These are phyloP conservation scores for Axea sp. DNA, from an alignment of 2,888 invertebrate genomes.

Conservation along the genomic window DNA sequence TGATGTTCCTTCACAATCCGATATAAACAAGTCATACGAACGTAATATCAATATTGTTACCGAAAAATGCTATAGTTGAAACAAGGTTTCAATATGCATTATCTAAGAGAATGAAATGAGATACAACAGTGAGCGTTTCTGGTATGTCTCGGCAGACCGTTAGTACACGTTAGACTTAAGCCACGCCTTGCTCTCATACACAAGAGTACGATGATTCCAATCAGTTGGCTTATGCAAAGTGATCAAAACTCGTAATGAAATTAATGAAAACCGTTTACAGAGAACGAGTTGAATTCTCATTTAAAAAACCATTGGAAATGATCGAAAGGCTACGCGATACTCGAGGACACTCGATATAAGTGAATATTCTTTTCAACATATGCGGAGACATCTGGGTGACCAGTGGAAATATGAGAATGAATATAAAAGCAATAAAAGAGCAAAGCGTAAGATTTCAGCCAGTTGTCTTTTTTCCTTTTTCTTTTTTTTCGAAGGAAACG, in stretches of 20 bases:
- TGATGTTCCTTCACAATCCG: no score
- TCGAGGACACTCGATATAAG: conserved; percentile 53
- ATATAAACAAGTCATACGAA: no score
- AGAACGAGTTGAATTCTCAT: conserved; percentile 2
- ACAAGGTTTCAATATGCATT: conserved; percentile 13
- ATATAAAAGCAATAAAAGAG: conserved; percentile 34
- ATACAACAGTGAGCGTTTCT: conserved; percentile 22
- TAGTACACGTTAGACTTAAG: conserved; percentile 25
- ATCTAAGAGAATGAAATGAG: conserved; percentile 12
- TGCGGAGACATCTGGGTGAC: conserved; percentile 59
- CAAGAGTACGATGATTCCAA: conserved; percentile 25
- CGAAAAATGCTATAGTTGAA: no score
- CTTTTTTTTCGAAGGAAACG: no score
- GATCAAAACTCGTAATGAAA: conserved; percentile 24
- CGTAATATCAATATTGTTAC: no score
- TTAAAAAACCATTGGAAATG: conserved; percentile 2
- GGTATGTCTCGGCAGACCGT: conserved; percentile 42
- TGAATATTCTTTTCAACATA: conserved; percentile 41
- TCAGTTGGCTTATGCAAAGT: conserved; percentile 34
- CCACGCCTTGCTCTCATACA: conserved; percentile 44
- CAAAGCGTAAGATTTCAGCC: conserved; percentile 45
- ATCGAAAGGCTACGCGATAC: conserved; percentile 57
- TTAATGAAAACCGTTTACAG: conserved; percentile 37
- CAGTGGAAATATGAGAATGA: conserved; percentile 62
- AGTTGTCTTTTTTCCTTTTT: conserved; percentile 9